phyloP scores from a whole-genome alignment of 2,113 vertebrate species.

The Promerops cafer region DNA sequence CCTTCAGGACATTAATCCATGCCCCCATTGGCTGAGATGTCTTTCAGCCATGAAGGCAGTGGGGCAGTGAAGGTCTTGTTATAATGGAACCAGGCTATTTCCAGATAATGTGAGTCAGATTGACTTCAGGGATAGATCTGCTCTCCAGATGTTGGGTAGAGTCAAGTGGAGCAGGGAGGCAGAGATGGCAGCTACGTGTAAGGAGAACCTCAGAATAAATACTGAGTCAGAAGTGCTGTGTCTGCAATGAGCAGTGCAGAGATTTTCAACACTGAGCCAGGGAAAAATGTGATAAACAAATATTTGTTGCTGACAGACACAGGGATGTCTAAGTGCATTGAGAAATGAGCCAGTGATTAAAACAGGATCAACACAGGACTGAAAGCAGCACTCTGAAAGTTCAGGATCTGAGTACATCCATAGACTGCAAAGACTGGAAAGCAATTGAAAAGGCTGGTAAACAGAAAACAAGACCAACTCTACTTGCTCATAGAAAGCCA shows the following conservation, averaged over 20 bases:
- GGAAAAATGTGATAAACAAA: not conserved
- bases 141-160: conserved; percentile 57
- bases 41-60: conserved; percentile 54
- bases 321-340: not conserved
- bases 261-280: not conserved
- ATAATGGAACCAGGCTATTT: conserved; percentile 62
- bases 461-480: not conserved
- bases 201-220: not conserved
- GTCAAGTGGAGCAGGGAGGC: conserved; percentile 28
- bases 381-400: not conserved
- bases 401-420: not conserved
- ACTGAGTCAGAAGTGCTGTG: not conserved
- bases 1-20: conserved; percentile 52
- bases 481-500: not conserved
- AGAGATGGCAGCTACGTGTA: not conserved
- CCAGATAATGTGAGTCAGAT: conserved; percentile 61
- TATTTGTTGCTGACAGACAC: not conserved
- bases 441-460: not conserved
- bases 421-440: not conserved
- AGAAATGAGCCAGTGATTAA: not conserved
- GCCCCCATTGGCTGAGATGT: conserved; percentile 30
- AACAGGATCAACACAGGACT: not conserved
- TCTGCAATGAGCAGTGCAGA: not conserved
- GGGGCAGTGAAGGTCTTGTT: conserved; percentile 60
- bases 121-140: conserved; percentile 52